Evolutionary conservation across 2,113 vertebrate genomes (phyloP).

Genomic region (Phaethon lepturus): DNA sequence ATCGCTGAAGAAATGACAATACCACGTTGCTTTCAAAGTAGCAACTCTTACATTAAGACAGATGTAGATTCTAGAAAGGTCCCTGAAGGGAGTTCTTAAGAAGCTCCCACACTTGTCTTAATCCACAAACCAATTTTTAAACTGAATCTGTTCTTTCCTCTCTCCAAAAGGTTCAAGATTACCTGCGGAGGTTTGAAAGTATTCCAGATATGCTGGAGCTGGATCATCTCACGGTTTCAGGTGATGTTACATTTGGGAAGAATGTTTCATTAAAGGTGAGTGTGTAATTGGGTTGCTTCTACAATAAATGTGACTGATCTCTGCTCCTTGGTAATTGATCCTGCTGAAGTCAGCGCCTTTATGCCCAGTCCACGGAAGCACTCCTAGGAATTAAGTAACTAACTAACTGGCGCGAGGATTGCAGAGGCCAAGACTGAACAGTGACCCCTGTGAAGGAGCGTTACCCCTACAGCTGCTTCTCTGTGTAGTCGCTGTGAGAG

Average conservation of each 20-base stretch:
- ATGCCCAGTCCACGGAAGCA: accelerated
- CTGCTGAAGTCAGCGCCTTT: background rate
- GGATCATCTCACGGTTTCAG: slow-evolving; percentile 97
- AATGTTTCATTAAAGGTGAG: slow-evolving; percentile 94
- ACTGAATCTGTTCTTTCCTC: background rate
- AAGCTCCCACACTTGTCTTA: background rate
- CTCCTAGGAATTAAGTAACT: background rate
- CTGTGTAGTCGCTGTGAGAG: background rate
- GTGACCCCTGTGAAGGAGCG: too few relatives aligned
- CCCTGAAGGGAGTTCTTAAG: background rate
- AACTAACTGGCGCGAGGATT: background rate
- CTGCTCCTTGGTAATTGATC: background rate
- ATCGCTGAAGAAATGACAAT: background rate
- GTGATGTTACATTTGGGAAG: slow-evolving; percentile 97
- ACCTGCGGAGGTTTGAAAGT: slow-evolving; percentile 93
- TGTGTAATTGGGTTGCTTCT: background rate
- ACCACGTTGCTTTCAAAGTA: background rate
- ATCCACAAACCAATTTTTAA: background rate
- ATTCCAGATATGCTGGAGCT: slow-evolving; percentile 98
- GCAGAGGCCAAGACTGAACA: background rate
- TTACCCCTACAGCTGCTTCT: background rate
- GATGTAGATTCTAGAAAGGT: background rate
- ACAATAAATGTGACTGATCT: background rate
- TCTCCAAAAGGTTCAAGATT: slow-evolving; percentile 91
- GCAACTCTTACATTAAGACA: accelerated